Percentiles rank a stretch among this genome's conserved stretches.
Evolutionary conservation across 1,140 invertebrate genomes (phyloP).

Genomic region (Brachionus angularis): DNA sequence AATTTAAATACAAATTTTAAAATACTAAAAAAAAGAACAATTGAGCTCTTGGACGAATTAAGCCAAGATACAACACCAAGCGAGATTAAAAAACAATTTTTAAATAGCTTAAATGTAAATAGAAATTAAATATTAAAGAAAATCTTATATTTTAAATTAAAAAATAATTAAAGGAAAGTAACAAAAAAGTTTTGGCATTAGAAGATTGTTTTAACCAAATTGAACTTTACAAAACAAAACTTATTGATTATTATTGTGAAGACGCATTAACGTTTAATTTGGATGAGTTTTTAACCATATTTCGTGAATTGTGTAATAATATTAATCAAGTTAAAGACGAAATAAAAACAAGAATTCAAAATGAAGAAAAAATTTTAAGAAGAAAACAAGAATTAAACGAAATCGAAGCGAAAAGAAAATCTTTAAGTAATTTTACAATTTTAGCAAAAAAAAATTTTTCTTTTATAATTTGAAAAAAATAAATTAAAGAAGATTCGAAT

Average conservation of each 20-base stretch:
- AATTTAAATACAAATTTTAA: constrained; percentile 6
- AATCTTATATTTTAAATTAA: not conserved
- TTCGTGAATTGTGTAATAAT: constrained; percentile 7
- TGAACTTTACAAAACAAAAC: constrained; percentile 44
- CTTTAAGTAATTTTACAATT: not conserved
- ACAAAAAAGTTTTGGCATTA: not conserved
- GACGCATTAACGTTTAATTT: constrained; percentile 54
- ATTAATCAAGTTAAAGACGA: constrained; percentile 1
- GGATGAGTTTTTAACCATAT: constrained; percentile 51
- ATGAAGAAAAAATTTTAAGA: constrained; percentile 18
- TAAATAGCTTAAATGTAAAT: not conserved
- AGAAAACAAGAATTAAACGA: constrained; percentile 26
- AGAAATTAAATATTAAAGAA: not conserved
- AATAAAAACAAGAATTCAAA: constrained; percentile 9
- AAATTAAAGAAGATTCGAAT: not conserved
- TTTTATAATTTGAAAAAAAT: not conserved
- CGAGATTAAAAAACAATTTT: constrained; percentile 15
- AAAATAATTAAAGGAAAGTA: not conserved
- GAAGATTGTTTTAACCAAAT: constrained; percentile 1
- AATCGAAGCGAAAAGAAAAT: constrained; percentile 14
- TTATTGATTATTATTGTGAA: constrained; percentile 54
- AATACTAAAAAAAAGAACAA: constrained; percentile 14
- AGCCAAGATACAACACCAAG: not conserved
- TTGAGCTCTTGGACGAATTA: not conserved
- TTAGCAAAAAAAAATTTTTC: not conserved